Evolutionary conservation across 2,797 vertebrate genomes (phyloP), one percentile per base, ranked within the genome.

Genomic region (Gallinago stenura): DNA sequence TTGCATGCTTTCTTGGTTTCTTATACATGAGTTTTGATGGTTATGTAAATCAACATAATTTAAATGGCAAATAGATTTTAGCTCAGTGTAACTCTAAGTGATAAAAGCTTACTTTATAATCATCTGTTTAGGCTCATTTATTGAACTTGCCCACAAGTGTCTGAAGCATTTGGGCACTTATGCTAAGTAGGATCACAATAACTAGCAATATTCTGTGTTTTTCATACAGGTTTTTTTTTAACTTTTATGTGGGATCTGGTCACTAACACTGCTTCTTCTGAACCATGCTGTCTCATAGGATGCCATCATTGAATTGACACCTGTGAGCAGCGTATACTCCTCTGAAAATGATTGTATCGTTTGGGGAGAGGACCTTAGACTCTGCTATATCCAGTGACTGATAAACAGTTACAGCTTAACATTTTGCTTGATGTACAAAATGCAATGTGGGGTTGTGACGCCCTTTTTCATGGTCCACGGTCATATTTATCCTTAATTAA

Each of bases 211-310:
- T 35, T 79, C 35, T 62, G 41, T 50, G 26, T 31, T 76, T 54
- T 64, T 37, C 10, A 12, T 26, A 31, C 8, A n/a, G 19, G 20
- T 3, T 20, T 14, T 46, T 72, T 65, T 87, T 37, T 46, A 48
- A 41, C 20, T 15, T 65, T 65, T 46, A 20, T 48, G 28, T 51
- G 21, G 8, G 5, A 22, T 58, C 28, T 37, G 37, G 30, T 76
- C 28, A 57, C 51, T 62, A 35, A 26, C 16, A 4, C 26, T 50
- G 19, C 16, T 57, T 37, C 39, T 57, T 37, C 39, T 57, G 45
- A 65, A 30, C 60, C 15, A 1, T 37, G 15, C 22, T 48, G 12
- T 19, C 39, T 58, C 1, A 0, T 22, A 61, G 21, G 0, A 0
- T 76, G 35, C 39, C 2, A 0, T 58, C 10, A 15, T 28, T 41